Conservation (phyloP, 1,140 invertebrate species). For the Drosophila albomicans region DNA sequence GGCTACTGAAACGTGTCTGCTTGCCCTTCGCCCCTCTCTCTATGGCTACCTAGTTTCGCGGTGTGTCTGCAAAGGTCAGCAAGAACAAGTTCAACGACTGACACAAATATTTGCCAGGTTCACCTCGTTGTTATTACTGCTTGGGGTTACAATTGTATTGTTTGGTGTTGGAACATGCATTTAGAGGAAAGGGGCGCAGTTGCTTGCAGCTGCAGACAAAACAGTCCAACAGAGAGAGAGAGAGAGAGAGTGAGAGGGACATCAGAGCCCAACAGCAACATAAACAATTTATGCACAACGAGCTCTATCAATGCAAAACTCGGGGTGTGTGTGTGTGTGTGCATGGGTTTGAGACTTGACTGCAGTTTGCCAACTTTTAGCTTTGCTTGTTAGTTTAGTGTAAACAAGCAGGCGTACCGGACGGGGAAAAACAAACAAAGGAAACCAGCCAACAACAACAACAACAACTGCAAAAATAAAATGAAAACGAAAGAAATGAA, state of each 20-base stretch:
- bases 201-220: slow-evolving; percentile 41
- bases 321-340: background rate
- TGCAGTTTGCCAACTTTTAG: slow-evolving; percentile 71
- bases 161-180: background rate
- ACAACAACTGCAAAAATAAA: background rate
- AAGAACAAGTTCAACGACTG: slow-evolving; percentile 73
- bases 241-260: slow-evolving; percentile 14
- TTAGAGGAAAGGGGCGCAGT: background rate
- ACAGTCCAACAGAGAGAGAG: slow-evolving; percentile 8
- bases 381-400: slow-evolving; percentile 76
- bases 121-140: slow-evolving; percentile 56
- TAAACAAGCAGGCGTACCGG: slow-evolving; percentile 54
- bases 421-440: slow-evolving; percentile 26
- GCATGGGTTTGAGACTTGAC: slow-evolving; percentile 37
- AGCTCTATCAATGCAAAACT: slow-evolving; percentile 54
- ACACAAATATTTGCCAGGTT: slow-evolving; percentile 67
- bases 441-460: background rate
- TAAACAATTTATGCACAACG: slow-evolving; percentile 79
- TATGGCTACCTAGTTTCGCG: slow-evolving; percentile 20
- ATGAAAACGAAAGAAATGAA: background rate
- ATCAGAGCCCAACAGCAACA: slow-evolving; percentile 45
- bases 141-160: slow-evolving; percentile 27
- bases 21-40: too few species aligned
- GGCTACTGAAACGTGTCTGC: slow-evolving; percentile 34
- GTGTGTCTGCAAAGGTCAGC: slow-evolving; percentile 52